phyloP scores from a whole-genome alignment of 2,113 vertebrate genomes.

The Campylomormyrus tamandua region DNA sequence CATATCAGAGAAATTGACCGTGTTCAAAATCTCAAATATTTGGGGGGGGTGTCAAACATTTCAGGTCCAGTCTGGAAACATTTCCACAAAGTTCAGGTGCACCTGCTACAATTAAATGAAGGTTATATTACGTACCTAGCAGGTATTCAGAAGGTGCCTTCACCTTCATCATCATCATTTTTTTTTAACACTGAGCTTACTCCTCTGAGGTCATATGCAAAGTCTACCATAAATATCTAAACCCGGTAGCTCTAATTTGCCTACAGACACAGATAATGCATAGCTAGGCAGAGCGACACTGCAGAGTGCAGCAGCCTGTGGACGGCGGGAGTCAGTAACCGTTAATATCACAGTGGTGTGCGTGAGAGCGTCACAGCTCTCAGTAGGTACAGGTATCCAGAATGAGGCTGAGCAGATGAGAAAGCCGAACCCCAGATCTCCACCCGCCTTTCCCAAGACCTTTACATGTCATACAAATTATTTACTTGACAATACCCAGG shows the following conservation, averaged over 20 bases:
- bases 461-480: neutral
- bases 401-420: neutral
- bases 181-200: neutral
- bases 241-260: neutral
- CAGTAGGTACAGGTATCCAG: neutral
- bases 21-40: slow-evolving; percentile 23
- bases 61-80: neutral
- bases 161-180: neutral
- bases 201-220: neutral
- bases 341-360: neutral
- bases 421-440: neutral
- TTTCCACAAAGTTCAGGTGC: neutral
- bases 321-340: neutral
- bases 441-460: neutral
- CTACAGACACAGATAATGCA: slow-evolving; percentile 15
- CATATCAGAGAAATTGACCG: slow-evolving; percentile 39
- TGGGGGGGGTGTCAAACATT: neutral
- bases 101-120: neutral
- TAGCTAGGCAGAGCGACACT: slow-evolving; percentile 8
- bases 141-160: neutral
- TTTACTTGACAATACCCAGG: neutral
- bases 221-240: slow-evolving; percentile 1
- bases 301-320: neutral
- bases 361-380: neutral
- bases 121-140: neutral